phyloP scores from a whole-genome alignment of 2,797 vertebrate species.

The Rhinogobio ventralis region DNA sequence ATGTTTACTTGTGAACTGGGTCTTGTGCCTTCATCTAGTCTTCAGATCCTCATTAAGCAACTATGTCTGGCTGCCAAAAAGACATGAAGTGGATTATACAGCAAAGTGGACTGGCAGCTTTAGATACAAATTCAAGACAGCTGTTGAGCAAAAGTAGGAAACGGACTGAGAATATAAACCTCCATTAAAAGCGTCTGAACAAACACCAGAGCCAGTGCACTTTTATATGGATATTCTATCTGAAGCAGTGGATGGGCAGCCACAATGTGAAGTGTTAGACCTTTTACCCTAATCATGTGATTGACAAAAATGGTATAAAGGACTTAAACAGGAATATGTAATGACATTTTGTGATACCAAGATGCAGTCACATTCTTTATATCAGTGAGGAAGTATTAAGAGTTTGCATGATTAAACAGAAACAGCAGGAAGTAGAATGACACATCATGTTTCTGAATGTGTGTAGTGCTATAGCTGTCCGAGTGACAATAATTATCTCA shows the following conservation, averaged over 20 bases:
- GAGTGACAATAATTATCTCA: conserved; percentile 55
- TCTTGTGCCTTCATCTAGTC: conserved; percentile 28
- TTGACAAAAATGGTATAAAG: background rate
- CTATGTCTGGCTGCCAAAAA: conserved; percentile 11
- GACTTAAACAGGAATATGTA: background rate
- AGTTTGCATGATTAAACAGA: background rate
- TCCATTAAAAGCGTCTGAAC: background rate
- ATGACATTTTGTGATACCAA: background rate
- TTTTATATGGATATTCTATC: background rate
- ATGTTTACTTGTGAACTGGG: conserved; percentile 38
- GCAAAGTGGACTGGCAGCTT: conserved; percentile 8
- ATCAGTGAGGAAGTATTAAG: background rate
- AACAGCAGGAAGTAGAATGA: conserved; percentile 22
- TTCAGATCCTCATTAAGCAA: conserved; percentile 15
- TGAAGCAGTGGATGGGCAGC: background rate
- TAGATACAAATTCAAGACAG: conserved; percentile 24
- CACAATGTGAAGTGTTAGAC: background rate
- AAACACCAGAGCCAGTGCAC: background rate
- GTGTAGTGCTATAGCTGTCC: background rate
- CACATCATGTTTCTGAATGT: conserved; percentile 12
- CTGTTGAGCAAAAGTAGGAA: conserved; percentile 10
- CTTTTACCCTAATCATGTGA: background rate
- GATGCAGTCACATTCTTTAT: background rate
- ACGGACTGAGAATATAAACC: background rate
- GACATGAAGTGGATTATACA: conserved; percentile 35